Percentiles rank a stretch among this genome's conserved stretches.
These are phyloP conservation scores for Rhinoderma darwinii DNA, from an alignment of 2,113 vertebrate genomes.

Conservation along the genomic window DNA sequence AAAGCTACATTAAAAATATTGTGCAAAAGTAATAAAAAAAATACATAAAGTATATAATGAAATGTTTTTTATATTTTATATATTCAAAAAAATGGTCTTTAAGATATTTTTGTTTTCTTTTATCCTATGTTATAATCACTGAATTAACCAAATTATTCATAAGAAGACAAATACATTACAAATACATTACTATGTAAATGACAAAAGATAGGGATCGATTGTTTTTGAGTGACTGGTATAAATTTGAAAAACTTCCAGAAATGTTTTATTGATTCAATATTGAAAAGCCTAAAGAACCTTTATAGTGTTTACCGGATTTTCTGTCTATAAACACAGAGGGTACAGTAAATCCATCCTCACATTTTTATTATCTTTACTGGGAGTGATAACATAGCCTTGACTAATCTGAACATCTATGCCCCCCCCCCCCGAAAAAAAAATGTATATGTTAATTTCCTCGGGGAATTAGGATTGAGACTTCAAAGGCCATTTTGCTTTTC, in stretches of 20 bases:
- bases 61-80: no score
- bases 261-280: neutral
- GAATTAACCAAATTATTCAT: no score
- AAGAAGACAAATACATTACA: no score
- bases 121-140: no score
- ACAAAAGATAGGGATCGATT: no score
- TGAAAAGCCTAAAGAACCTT: neutral
- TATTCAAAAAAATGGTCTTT: no score
- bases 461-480: neutral
- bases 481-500: neutral
- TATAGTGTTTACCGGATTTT: neutral
- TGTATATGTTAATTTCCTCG: neutral
- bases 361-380: neutral
- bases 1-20: no score
- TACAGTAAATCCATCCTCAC: neutral
- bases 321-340: neutral
- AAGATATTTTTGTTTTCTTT: no score
- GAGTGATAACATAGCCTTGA: neutral
- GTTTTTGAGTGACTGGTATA: neutral
- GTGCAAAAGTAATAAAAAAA: no score
- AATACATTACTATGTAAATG: no score
- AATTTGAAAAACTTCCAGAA: neutral
- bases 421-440: neutral
- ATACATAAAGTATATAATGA: no score
- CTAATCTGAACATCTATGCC: neutral